These are phyloP conservation scores for Julus scandinavius DNA, from an alignment of 2,888 invertebrate species.

Conservation along the genomic window DNA sequence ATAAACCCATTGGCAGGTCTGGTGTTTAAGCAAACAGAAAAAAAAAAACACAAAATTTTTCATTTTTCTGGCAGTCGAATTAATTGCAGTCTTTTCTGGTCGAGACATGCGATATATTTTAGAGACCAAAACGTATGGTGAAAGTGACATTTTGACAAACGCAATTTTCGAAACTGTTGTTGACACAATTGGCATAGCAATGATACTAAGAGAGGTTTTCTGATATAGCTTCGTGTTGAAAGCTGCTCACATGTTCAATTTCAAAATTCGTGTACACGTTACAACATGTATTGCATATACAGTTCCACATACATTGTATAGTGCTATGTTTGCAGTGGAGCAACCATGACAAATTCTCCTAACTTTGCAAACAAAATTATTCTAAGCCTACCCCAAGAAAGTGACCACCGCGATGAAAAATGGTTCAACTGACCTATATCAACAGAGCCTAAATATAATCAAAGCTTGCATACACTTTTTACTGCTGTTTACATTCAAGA, in stretches of 20 bases:
- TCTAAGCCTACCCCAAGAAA: neutral
- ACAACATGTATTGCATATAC: neutral
- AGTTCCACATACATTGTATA: neutral
- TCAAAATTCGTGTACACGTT: neutral
- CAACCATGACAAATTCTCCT: neutral
- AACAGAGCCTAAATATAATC: conserved; percentile 6
- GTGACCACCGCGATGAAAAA: conserved; percentile 29
- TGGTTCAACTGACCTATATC: conserved; percentile 23
- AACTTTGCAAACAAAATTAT: conserved; percentile 36
- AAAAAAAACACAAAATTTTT: neutral
- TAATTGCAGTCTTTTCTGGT: conserved; percentile 1
- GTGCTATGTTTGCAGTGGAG: neutral
- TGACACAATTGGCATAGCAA: conserved; percentile 14
- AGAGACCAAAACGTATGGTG: neutral
- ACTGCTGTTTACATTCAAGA: conserved; percentile 36
- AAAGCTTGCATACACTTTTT: conserved; percentile 24
- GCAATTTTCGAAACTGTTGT: conserved; percentile 34
- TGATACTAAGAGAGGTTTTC: neutral
- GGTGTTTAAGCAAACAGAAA: neutral
- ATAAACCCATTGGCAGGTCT: too few species aligned
- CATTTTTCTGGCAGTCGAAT: neutral
- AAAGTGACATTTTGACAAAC: conserved; percentile 43
- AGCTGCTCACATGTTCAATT: neutral
- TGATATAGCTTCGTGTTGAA: neutral
- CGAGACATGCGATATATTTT: neutral